Base-by-base conservation (phyloP, 2,113 vertebrate species). In the Tachycineta bicolor region DNA sequence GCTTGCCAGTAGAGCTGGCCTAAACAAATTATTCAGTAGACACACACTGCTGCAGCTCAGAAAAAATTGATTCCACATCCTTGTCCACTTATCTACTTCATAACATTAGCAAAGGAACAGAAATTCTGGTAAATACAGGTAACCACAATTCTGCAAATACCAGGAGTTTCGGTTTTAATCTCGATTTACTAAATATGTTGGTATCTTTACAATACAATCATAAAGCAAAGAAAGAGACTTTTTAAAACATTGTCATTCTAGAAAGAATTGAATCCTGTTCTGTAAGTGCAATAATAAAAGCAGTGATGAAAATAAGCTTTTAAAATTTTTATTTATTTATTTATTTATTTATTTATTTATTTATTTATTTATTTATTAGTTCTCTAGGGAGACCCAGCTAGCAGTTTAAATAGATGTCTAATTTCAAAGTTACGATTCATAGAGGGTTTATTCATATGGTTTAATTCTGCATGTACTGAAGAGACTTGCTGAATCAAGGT, bases 1-100 rank as follows among this genome's bases (percentile, higher is more conserved):
- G 39, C 68, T 91, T 80, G 47, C 78, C 53, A 83, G 65, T 67
- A 91, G 93, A 96, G 43, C 70, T 86, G 49, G 25, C 43, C 68
- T 80, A 63, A 85, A 80, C 14, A 78, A 95, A 95, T 76, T 84
- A 75, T 78, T 87, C 65, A 76, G 84, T 85, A 85, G 49, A 15
- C 52, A 31, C 21, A 59, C 29, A 26, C 6, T 77, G 28, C 33
- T 90, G 67, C 37, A 73, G 63, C 28, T 94, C 49, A 46, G 46
- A 73, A 59, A 90, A 80, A 58, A 37, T 13, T 62, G 10, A 21
- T 88, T 90, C 31, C 21, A 46, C 14, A 12, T 60, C 11, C 23
- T 69, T 52, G 9, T 37, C 20, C 14, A 17, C 73, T 79, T 82
- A 2, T 46, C 37, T 74, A 26, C 16, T 77, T 5, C 0, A 9